Evolutionary conservation across 2,113 vertebrate genomes (phyloP), one percentile per base, ranked within the genome.

Genomic region (Hippopotamus amphibius): DNA sequence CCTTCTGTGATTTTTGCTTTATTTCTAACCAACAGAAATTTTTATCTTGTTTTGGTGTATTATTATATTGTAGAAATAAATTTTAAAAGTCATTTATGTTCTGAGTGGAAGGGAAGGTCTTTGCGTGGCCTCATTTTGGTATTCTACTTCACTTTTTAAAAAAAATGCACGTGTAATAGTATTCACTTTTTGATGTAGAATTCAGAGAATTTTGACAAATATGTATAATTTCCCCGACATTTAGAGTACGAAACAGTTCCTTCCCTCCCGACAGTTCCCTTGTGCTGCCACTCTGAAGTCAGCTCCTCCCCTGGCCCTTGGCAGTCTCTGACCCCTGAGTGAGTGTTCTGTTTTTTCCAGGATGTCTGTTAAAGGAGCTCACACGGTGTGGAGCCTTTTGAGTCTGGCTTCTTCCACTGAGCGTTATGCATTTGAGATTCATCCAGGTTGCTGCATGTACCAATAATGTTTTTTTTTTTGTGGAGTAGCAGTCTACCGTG

Each of bases 361-460:
- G 71, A 5, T 74, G 57, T 53, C 57, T 9, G 37, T 7, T 37
- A 21, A 55, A 21, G 91, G 33, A 15, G 3, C 17, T 57, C 41
- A 0, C n/a, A 5, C 7, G 3, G 13, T 2, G 14, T 17, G 65
- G 24, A 17, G 37, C 10, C 28, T n/a, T 48, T 79, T n/a, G 83
- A 37, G 69, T 10, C 63, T 50, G 46, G 37, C 43, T 37, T 43
- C 68, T 53, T 17, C 48, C 30, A 6, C 21, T 26, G 79, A 43
- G 43, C 50, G 6, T 3, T 8, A 30, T 7, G 41, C 22, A 4
- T 50, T 19, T 22, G 76, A 4, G 16, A 19, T 14, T 19, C 5
- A 7, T 46, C 15, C 6, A 5, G 21, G 71, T 53, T 28, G 3
- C 12, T 59, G 1, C 22, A 1, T 2, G 41, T 12, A 12, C 12